A percentile compares a stretch with the other conserved stretches of the same genome.
Conservation (phyloP, 2,888 invertebrate genomes). For the Drosophila lutescens region DNA sequence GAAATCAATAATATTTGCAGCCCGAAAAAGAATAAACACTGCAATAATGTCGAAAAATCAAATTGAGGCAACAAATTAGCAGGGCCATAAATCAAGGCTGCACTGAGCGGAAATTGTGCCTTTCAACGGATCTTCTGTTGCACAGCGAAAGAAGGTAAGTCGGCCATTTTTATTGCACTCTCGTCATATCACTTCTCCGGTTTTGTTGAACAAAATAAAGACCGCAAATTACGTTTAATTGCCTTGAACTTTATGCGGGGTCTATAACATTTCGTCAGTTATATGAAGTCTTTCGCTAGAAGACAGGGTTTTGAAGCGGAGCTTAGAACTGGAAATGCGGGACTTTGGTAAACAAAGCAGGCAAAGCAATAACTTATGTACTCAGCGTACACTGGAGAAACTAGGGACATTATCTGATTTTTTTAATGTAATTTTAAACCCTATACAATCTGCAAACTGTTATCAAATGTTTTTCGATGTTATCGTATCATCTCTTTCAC, state of each 20-base stretch:
- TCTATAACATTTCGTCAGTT: slow-evolving; percentile 26
- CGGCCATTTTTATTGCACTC: slow-evolving; percentile 66
- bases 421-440: no score
- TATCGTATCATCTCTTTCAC: no score
- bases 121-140: slow-evolving; percentile 44
- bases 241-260: slow-evolving; percentile 47
- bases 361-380: slow-evolving; percentile 20
- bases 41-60: slow-evolving; percentile 53
- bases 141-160: slow-evolving; percentile 61
- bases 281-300: slow-evolving; percentile 7
- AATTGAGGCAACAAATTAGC: slow-evolving; percentile 49
- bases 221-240: slow-evolving; percentile 41
- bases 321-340: slow-evolving; percentile 29
- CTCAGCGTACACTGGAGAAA: slow-evolving; percentile 2
- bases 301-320: slow-evolving; percentile 11
- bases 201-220: slow-evolving; percentile 11
- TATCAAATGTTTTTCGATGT: no score
- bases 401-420: no score
- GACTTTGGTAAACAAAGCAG: slow-evolving; percentile 35
- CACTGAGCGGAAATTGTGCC: slow-evolving; percentile 22
- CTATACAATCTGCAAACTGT: no score
- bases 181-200: slow-evolving; percentile 23
- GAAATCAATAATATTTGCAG: slow-evolving; percentile 53
- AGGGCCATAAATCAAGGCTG: slow-evolving; percentile 11
- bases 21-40: slow-evolving; percentile 45